Evolutionary conservation across 1,140 invertebrate genomes (phyloP), one percentile per base, ranked within the genome.

Genomic region (Acromyrmex heyeri): DNA sequence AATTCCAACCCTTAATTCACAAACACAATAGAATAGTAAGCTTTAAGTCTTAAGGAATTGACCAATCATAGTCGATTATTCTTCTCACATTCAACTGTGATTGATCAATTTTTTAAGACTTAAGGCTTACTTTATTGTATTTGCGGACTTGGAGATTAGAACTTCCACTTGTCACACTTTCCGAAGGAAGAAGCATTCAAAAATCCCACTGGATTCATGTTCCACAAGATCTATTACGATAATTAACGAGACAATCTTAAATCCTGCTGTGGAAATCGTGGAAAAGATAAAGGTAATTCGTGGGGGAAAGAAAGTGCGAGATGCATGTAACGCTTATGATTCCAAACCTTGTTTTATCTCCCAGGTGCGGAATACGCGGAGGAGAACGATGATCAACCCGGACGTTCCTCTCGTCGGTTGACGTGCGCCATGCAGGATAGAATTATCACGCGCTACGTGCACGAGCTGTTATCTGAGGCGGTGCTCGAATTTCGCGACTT

Each of bases 401-500:
- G 6, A 21, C 16, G 12, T 61, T 59, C 5, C 34, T 2, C 24
- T 55, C 24, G 21, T 76, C 14, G 73, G n/a, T 0, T 76, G 55
- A 61, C 16, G 73, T 16, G 3, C 69, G 48, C 14, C 69, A 72
- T 55, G 67, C n/a, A 18, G 44, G 24, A 16, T 27, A 72, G 48
- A 12, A 50, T 69, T 44, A 24, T 70, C 67, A 38, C 16, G 16
- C 48, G 69, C 48, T 34, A 67, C 50, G 0, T 69, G 12, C 21
- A 24, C 21, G 21, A 72, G 38, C 8, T 0, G n/a, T 48, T 72
- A 50, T 48, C 5, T 27, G 6, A 27, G 34, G 67, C 12, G 44
- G 14, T 59, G 57, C 16, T 34, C 12, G 64, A 57, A 70, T 70
- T 55, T 82, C 34, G 44, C 18, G 30, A 70, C 34, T 82, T 82